Percentiles rank a stretch among this genome's conserved stretches.
Conservation (phyloP, 2,888 invertebrate genomes). For the Drosophila tanythrix region DNA sequence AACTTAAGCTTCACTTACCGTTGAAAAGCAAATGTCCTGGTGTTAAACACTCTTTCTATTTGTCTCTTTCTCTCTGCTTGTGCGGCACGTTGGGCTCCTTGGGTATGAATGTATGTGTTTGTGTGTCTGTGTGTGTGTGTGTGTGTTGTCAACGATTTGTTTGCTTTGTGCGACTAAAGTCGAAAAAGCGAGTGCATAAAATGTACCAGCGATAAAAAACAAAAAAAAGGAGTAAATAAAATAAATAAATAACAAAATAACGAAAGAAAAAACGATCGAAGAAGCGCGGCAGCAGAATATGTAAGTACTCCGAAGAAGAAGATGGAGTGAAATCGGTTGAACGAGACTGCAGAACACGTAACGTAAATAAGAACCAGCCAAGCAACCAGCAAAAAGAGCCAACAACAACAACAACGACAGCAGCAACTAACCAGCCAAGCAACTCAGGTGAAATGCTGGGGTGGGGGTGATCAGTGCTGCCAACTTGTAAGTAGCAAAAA, state of each 20-base stretch:
- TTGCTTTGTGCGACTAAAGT: conserved; percentile 36
- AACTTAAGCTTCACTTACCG: conserved; percentile 45
- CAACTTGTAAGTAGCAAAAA: conserved; percentile 3
- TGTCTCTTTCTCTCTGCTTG: conserved; percentile 23
- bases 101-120: background rate
- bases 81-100: conserved; percentile 21
- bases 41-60: conserved; percentile 17
- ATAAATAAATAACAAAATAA: conserved; percentile 41
- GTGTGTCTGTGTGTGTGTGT: conserved; percentile 9
- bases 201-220: conserved; percentile 25
- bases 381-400: conserved; percentile 37
- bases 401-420: background rate
- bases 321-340: conserved; percentile 71
- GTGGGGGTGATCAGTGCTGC: conserved; percentile 3
- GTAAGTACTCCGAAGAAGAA: conserved; percentile 36
- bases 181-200: conserved; percentile 46
- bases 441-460: conserved; percentile 40
- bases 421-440: conserved; percentile 38
- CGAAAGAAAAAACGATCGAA: conserved; percentile 13
- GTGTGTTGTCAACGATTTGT: conserved; percentile 40
- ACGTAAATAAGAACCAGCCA: conserved; percentile 69
- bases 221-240: conserved; percentile 31
- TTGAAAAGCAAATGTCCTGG: conserved; percentile 52
- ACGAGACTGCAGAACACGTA: conserved; percentile 56
- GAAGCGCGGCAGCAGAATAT: conserved; percentile 27